Conservation (phyloP, 2,888 invertebrate genomes). For the Hypolimnas misippus region DNA sequence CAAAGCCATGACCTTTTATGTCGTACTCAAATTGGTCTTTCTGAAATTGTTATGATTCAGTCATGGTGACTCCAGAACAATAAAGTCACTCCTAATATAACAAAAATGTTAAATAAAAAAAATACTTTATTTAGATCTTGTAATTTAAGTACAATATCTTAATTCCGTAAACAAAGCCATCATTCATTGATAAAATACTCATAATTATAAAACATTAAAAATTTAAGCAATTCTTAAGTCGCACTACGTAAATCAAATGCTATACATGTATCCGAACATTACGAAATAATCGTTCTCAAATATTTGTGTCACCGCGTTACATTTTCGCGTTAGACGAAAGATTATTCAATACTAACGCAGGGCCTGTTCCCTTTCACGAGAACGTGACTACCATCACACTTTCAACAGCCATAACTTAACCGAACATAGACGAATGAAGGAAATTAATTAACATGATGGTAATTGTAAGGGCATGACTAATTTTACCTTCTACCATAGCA, state of each 20-base stretch:
- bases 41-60: too few species aligned
- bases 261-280: background rate
- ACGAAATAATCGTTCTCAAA: background rate
- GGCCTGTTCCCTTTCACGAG: slow-evolving; percentile 24
- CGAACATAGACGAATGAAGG: background rate
- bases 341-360: slow-evolving; percentile 13
- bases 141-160: too few species aligned
- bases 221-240: background rate
- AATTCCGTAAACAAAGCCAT: too few species aligned
- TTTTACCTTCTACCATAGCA: slow-evolving; percentile 17
- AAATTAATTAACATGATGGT: slow-evolving; percentile 1
- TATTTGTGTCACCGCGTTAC: slow-evolving; percentile 2
- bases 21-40: background rate
- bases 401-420: background rate
- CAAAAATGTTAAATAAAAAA: too few species aligned
- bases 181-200: too few species aligned
- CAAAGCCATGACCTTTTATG: background rate
- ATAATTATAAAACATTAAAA: too few species aligned
- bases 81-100: too few species aligned
- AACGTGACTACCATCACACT: slow-evolving; percentile 30
- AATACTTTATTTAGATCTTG: too few species aligned
- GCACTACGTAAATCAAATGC: background rate
- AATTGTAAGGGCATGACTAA: slow-evolving; percentile 14
- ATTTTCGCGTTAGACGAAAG: slow-evolving; percentile 16
- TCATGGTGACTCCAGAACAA: too few species aligned